Conservation (phyloP, 2,113 vertebrate species). For the Cairina moschata region DNA sequence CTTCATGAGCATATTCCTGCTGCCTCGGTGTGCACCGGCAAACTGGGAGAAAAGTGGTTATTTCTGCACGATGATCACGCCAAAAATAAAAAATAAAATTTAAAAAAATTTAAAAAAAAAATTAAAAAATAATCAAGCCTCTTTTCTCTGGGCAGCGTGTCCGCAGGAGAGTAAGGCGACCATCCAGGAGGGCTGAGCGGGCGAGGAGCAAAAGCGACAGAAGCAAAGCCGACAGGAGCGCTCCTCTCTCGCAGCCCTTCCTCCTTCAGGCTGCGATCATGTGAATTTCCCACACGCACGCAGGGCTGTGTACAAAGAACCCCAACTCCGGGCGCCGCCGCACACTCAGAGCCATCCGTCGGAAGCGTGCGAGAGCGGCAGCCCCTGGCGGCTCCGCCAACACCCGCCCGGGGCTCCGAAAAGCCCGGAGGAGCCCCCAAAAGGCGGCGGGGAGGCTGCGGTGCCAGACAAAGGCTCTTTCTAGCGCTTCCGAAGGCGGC, state of each 20-base stretch:
- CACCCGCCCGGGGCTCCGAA: constrained; percentile 67
- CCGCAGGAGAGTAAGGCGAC: not conserved
- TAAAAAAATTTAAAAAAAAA: not conserved
- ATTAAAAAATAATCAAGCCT: not conserved
- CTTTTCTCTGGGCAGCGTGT: not conserved
- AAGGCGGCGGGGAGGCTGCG: constrained; percentile 16
- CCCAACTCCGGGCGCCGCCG: not conserved
- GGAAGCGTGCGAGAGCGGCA: constrained; percentile 4
- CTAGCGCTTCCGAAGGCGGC: constrained; percentile 42
- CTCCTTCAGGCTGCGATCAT: constrained; percentile 37
- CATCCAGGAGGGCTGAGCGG: constrained; percentile 59
- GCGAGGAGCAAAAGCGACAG: constrained; percentile 15
- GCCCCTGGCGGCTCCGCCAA: constrained; percentile 42
- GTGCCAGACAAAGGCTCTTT: constrained; percentile 74
- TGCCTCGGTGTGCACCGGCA: constrained; percentile 47
- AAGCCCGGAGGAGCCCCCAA: not conserved
- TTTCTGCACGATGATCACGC: constrained; percentile 5
- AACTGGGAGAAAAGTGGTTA: constrained; percentile 55
- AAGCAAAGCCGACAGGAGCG: not conserved
- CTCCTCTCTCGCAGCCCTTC: constrained; percentile 44
- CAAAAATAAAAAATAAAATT: not conserved
- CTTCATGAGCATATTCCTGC: constrained; percentile 92
- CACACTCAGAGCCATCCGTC: constrained; percentile 43
- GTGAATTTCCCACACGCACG: constrained; percentile 5
- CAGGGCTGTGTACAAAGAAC: not conserved